Conservation (phyloP, 2,888 invertebrate genomes). For the Drosophila rubida region DNA sequence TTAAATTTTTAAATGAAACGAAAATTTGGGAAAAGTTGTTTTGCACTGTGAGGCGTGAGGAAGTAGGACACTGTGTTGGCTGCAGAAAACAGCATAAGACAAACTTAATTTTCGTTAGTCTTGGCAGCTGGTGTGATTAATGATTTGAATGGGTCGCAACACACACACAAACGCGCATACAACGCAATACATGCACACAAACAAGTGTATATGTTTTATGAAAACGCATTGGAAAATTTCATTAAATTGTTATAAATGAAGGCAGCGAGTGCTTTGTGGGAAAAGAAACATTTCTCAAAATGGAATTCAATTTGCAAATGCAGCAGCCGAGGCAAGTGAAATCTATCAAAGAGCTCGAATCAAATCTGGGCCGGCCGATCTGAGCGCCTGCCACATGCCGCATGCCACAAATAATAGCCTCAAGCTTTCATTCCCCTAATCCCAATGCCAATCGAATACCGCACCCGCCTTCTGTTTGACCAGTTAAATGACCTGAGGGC, state of each 20-base stretch:
- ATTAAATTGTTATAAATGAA: slow-evolving; percentile 80
- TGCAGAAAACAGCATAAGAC: slow-evolving; percentile 20
- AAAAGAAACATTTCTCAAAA: slow-evolving; percentile 56
- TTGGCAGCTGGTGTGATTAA: slow-evolving; percentile 69
- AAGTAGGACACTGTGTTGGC: neutral
- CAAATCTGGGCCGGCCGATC: slow-evolving; percentile 76
- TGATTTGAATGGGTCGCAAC: slow-evolving; percentile 33
- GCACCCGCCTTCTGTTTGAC: slow-evolving; percentile 50
- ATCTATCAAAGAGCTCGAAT: slow-evolving; percentile 75
- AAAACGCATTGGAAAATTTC: slow-evolving; percentile 79
- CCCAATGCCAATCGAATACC: slow-evolving; percentile 45
- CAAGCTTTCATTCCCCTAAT: slow-evolving; percentile 39
- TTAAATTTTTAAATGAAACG: neutral
- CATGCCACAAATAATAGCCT: slow-evolving; percentile 56
- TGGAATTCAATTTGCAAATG: slow-evolving; percentile 80
- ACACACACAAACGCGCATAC: neutral
- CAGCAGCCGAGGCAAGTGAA: slow-evolving; percentile 55
- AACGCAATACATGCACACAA: neutral
- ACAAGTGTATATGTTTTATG: slow-evolving; percentile 54
- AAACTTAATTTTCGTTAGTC: slow-evolving; percentile 76
- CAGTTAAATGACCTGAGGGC: slow-evolving; percentile 61
- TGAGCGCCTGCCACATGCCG: slow-evolving; percentile 49
- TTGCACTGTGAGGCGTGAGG: slow-evolving; percentile 10
- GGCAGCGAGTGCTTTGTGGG: slow-evolving; percentile 23
- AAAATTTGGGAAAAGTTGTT: neutral